These are phyloP conservation scores for Xestia ashworthii DNA, from an alignment of 2,888 invertebrate genomes.

Conservation along the genomic window DNA sequence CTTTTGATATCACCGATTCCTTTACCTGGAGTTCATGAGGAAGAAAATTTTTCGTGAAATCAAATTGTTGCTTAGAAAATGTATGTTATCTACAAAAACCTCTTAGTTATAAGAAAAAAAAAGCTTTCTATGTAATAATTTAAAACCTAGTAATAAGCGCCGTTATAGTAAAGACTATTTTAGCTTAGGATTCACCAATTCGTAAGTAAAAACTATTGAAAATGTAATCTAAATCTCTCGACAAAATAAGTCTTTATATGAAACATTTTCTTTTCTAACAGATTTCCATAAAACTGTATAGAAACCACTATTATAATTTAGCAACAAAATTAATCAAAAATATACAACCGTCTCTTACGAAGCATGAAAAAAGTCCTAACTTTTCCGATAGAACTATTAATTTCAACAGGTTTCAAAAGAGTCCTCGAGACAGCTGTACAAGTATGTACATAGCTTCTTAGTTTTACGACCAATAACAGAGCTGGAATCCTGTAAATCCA, in stretches of 20 bases:
- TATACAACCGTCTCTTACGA: not conserved
- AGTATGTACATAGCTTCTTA: constrained; percentile 25
- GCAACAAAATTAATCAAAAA: not conserved
- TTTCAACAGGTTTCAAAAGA: constrained; percentile 18
- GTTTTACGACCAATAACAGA: not conserved
- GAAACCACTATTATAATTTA: not conserved
- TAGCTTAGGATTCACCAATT: not conserved
- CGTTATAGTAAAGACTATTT: not conserved
- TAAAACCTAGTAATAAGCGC: too few relatives aligned
- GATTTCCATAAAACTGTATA: too few relatives aligned
- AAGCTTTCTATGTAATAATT: not conserved
- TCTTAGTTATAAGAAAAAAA: too few relatives aligned
- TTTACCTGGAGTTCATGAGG: constrained; percentile 18
- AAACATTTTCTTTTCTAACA: not conserved
- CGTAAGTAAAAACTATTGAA: not conserved
- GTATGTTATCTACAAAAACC: not conserved
- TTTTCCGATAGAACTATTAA: constrained; percentile 19
- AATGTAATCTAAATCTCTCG: not conserved
- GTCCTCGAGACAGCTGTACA: constrained; percentile 6
- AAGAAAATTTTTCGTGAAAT: constrained; percentile 3
- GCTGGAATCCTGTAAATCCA: constrained; percentile 16
- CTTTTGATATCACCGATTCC: constrained; percentile 28
- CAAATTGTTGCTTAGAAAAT: not conserved
- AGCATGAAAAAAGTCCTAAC: not conserved
- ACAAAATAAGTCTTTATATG: not conserved